phyloP scores from a whole-genome alignment of 2,888 invertebrate genomes.

The Argyresthia albistria region DNA sequence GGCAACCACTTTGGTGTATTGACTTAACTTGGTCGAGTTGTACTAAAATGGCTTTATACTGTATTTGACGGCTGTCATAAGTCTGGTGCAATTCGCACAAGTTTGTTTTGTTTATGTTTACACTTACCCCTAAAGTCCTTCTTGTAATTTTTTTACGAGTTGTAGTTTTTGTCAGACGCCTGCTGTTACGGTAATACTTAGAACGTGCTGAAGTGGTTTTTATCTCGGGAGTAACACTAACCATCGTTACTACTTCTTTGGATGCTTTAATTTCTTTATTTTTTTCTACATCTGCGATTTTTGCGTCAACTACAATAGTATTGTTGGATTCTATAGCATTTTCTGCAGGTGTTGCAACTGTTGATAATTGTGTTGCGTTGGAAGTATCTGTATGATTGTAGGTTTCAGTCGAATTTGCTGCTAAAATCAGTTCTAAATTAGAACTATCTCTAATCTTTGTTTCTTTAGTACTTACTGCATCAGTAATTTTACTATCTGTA shows the following conservation, averaged over 20 bases:
- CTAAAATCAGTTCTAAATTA: too few relatives aligned
- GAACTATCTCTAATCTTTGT: neutral
- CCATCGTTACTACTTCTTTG: neutral
- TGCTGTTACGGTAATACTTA: too few relatives aligned
- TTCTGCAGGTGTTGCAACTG: neutral
- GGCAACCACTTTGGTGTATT: too few relatives aligned
- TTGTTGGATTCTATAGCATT: neutral
- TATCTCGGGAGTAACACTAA: neutral
- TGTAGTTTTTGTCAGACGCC: neutral
- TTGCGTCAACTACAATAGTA: neutral
- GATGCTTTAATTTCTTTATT: neutral
- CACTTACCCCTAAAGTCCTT: conserved; percentile 27
- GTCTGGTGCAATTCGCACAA: neutral
- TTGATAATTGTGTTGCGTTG: too few relatives aligned
- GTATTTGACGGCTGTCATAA: too few relatives aligned
- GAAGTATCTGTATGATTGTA: too few relatives aligned
- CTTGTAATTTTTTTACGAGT: conserved; percentile 13
- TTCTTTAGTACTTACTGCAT: neutral
- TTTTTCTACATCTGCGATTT: neutral
- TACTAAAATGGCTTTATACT: too few relatives aligned
- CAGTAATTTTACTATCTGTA: neutral
- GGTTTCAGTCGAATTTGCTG: too few relatives aligned
- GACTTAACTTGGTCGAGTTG: too few relatives aligned
- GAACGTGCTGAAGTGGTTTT: neutral
- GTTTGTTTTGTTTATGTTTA: neutral